Base-by-base conservation (phyloP, 2,113 vertebrate genomes). In the Pomatorhinus ruficollis region DNA sequence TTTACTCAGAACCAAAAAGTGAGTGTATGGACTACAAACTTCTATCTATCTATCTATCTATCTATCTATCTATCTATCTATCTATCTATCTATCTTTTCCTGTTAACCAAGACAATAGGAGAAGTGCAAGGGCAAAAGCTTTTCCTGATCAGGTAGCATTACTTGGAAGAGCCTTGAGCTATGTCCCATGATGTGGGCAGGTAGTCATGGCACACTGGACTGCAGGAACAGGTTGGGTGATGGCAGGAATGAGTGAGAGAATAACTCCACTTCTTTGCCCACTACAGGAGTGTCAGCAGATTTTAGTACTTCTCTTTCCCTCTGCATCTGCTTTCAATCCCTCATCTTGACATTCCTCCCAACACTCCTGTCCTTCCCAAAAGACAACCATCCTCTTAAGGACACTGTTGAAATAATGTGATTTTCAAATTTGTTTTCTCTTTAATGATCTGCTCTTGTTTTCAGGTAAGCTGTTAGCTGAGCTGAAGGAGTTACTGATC, bases 121-220 rank as follows among this genome's bases (percentile, higher is more conserved):
- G 15, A 33, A 60, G 6, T 5, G 2, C n/a, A 47, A 21, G 3
- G 3, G 3, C n/a, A 35, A n/a, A 44, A n/a, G 24, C 8, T 23
- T 77, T 64, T 68, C 30, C 33, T 60, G 35, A 22, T 40, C 9
- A 74, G 45, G 15, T 24, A 42, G 23, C 11, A 23, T 23, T 25
- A 64, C 18, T 1, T 86, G 57, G 33, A 76, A 42, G 50, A 69
- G 11, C 27, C 27, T 45, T 40, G 45, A 44, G 21, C 14, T 21
- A 2, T 31, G 20, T 80, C 11, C 40, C 1, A 0, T 15, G 44
- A 5, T 15, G 12, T 39, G 28, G 40, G 30, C 57, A 80, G 44
- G 57, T 19, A 44, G 21, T 6, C 53, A 77, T 49, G 21, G 25
- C 18, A 52, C 4, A 9, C 14, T 7, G 37, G 30, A 37, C 2